A percentile compares a stretch with the other conserved stretches of the same genome.
Evolutionary conservation across 2,888 invertebrate species (phyloP).

Genomic region (Agrilus biguttatus): DNA sequence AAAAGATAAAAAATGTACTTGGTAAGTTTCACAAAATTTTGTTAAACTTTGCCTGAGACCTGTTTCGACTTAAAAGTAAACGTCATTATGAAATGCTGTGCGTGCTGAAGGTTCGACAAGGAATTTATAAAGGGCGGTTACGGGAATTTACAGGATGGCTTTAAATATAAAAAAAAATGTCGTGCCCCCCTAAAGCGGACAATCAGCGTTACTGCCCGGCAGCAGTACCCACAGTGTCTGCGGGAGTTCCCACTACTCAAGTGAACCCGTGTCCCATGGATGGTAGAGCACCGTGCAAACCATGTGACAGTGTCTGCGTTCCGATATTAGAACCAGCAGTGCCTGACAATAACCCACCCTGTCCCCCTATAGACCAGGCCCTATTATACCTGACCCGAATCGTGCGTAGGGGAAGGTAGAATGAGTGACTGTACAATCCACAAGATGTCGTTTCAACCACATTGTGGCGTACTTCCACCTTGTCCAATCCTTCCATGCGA

Average conservation of each 20-base stretch:
- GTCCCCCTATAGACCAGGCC: slow-evolving; percentile 15
- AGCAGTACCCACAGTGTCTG: slow-evolving; percentile 8
- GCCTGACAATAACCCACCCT: slow-evolving; percentile 9
- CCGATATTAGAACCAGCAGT: slow-evolving; percentile 16
- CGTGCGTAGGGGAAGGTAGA: slow-evolving; percentile 29
- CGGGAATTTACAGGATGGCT: no score
- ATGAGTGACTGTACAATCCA: slow-evolving; percentile 39
- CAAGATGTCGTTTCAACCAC: slow-evolving; percentile 40
- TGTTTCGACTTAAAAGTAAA: no score
- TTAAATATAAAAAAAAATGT: no score
- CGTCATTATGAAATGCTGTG: no score
- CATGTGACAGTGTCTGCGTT: slow-evolving; percentile 18
- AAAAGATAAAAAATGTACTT: no score
- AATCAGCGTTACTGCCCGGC: background rate
- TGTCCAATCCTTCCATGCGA: slow-evolving; percentile 43
- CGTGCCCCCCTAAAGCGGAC: no score
- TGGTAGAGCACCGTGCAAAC: slow-evolving; percentile 7
- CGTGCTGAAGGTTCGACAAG: no score
- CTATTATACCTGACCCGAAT: slow-evolving; percentile 26
- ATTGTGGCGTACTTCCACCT: slow-evolving; percentile 37
- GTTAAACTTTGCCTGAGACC: no score
- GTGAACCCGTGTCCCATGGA: slow-evolving; percentile 18
- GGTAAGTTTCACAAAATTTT: no score
- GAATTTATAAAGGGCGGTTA: no score
- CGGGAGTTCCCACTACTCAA: slow-evolving; percentile 12